A percentile compares a stretch with the other conserved stretches of the same genome.
phyloP scores from a whole-genome alignment of 2,113 vertebrate species.

The Hyperoodon ampullatus region DNA sequence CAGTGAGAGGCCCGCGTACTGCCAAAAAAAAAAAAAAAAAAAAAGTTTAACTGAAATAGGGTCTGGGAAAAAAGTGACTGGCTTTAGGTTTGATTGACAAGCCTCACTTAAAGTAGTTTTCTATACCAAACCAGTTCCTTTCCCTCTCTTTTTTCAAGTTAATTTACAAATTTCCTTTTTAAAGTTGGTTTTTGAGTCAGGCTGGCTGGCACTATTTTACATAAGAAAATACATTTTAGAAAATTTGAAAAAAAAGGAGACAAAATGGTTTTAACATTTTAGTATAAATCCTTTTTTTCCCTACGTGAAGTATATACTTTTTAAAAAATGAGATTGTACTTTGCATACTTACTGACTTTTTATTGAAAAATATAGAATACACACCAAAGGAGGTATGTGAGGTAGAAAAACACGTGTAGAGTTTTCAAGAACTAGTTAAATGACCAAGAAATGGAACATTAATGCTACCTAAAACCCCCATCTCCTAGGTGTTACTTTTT shows the following conservation, averaged over 20 bases:
- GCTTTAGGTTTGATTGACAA: conserved; percentile 10
- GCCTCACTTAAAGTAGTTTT: not conserved
- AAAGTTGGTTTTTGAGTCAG: not conserved
- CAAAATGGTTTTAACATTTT: not conserved
- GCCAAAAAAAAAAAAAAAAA: no score
- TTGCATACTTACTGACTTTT: not conserved
- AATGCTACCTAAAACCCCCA: not conserved
- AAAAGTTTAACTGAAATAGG: not conserved
- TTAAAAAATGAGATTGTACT: not conserved
- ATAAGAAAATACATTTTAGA: not conserved
- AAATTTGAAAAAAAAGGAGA: not conserved
- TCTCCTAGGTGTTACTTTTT: not conserved
- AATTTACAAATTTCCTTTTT: not conserved
- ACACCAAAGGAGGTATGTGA: not conserved
- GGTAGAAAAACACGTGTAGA: not conserved
- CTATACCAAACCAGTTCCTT: not conserved
- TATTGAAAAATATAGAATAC: not conserved
- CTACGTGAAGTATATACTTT: not conserved
- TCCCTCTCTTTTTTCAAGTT: not conserved
- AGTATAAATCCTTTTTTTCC: not conserved
- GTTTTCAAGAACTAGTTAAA: conserved; percentile 13
- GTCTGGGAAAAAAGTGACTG: not conserved
- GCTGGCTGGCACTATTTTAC: not conserved
- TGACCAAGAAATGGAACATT: not conserved
- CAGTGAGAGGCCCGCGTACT: no score